phyloP scores from a whole-genome alignment of 2,888 invertebrate species.

The Subacronicta megacephala region DNA sequence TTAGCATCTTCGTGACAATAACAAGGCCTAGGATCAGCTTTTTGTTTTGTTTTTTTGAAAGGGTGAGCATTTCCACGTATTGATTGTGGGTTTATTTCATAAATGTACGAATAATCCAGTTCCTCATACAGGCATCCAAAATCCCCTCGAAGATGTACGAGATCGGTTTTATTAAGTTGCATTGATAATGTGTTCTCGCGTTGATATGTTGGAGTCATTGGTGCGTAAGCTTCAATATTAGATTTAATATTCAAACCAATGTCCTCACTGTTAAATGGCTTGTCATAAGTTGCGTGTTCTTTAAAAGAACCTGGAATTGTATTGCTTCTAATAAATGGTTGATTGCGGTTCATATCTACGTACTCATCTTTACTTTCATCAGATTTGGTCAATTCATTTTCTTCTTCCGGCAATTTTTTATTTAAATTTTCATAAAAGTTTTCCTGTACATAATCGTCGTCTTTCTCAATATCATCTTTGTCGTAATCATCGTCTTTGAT shows the following conservation, averaged over 20 bases:
- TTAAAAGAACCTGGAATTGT: slow-evolving; percentile 13
- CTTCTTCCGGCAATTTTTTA: slow-evolving; percentile 66
- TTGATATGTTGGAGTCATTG: slow-evolving; percentile 23
- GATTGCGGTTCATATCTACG: slow-evolving; percentile 30
- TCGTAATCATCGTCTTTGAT: not conserved
- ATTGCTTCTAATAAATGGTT: slow-evolving; percentile 21
- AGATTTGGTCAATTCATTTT: slow-evolving; percentile 57
- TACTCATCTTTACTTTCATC: slow-evolving; percentile 13
- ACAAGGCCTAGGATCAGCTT: slow-evolving; percentile 68
- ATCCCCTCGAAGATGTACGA: slow-evolving; percentile 71
- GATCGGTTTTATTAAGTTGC: slow-evolving; percentile 46
- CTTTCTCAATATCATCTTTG: not conserved
- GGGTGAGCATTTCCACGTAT: slow-evolving; percentile 62
- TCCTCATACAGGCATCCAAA: slow-evolving; percentile 67
- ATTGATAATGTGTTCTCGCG: slow-evolving; percentile 22
- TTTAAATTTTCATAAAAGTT: slow-evolving; percentile 45
- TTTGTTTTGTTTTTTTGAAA: slow-evolving; percentile 68
- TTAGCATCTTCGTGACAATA: slow-evolving; percentile 67
- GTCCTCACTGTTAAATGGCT: slow-evolving; percentile 9
- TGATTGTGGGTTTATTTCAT: slow-evolving; percentile 66
- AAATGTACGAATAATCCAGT: slow-evolving; percentile 67
- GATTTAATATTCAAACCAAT: slow-evolving; percentile 11
- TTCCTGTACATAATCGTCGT: slow-evolving; percentile 20
- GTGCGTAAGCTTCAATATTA: slow-evolving; percentile 33
- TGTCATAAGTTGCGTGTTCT: slow-evolving; percentile 12